These are phyloP conservation scores for Fopius arisanus DNA, from an alignment of 1,140 invertebrate species.

Conservation along the genomic window DNA sequence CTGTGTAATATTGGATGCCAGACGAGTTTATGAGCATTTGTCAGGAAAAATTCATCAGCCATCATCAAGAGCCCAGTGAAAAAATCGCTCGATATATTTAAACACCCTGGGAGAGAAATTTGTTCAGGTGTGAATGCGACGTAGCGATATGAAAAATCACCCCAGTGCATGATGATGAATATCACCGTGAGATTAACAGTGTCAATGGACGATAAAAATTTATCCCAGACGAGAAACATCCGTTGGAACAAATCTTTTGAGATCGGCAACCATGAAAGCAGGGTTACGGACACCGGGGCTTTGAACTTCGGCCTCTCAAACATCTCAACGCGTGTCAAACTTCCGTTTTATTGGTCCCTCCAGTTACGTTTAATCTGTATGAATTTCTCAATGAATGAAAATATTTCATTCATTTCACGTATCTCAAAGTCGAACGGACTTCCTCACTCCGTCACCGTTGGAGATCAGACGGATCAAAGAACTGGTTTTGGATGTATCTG, in stretches of 20 bases:
- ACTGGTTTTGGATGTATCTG: not conserved
- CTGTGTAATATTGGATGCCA: not conserved
- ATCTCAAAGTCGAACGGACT: not conserved
- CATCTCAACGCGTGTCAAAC: not conserved
- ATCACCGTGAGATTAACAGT: conserved; percentile 26
- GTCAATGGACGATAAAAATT: conserved; percentile 32
- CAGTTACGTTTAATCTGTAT: not conserved
- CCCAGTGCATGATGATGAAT: conserved; percentile 26
- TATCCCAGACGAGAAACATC: conserved; percentile 29
- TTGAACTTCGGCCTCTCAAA: not conserved
- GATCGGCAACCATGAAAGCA: conserved; percentile 27
- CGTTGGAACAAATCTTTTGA: conserved; percentile 8
- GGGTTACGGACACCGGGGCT: conserved; percentile 22
- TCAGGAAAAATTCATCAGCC: too few relatives aligned
- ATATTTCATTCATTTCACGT: not conserved
- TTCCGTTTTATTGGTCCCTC: not conserved
- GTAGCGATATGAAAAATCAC: not conserved
- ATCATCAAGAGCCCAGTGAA: not conserved
- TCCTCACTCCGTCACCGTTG: not conserved
- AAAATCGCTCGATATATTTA: too few relatives aligned
- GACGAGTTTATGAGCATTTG: not conserved
- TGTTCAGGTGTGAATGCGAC: not conserved
- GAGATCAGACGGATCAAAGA: not conserved
- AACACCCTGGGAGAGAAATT: too few relatives aligned
- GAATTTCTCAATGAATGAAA: not conserved